These are phyloP conservation scores for Furcula furcula DNA, from an alignment of 2,888 invertebrate genomes.

Conservation along the genomic window DNA sequence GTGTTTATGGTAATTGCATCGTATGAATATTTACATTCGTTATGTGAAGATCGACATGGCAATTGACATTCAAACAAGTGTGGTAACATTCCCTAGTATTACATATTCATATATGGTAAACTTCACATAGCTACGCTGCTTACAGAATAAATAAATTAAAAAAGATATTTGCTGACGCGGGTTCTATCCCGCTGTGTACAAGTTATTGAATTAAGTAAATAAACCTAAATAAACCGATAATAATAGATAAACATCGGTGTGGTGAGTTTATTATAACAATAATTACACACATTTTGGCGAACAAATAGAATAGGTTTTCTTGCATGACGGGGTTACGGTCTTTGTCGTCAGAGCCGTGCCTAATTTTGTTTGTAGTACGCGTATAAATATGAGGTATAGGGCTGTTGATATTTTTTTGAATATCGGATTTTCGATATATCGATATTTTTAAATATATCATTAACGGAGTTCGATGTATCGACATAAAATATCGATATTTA, in stretches of 20 bases:
- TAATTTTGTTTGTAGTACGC: slow-evolving; percentile 49
- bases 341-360: slow-evolving; percentile 13
- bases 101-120: slow-evolving; percentile 17
- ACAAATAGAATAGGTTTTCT: slow-evolving; percentile 33
- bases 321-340: slow-evolving; percentile 10
- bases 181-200: slow-evolving; percentile 22
- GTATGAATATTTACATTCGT: slow-evolving; percentile 8
- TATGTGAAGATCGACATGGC: slow-evolving; percentile 2
- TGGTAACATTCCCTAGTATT: slow-evolving; percentile 4
- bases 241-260: slow-evolving; percentile 31
- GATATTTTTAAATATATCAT: too few relatives aligned
- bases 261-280: slow-evolving; percentile 37
- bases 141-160: slow-evolving; percentile 22
- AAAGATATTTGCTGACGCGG: slow-evolving; percentile 17
- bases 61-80: slow-evolving; percentile 4
- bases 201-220: slow-evolving; percentile 24
- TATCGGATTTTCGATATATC: too few relatives aligned
- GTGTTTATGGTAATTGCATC: slow-evolving; percentile 13
- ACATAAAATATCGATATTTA: too few relatives aligned
- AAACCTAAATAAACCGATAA: slow-evolving; percentile 36
- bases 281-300: slow-evolving; percentile 46
- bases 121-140: slow-evolving; percentile 6
- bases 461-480: too few relatives aligned
- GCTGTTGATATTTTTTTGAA: too few relatives aligned
- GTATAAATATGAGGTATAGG: too few relatives aligned